phyloP scores from a whole-genome alignment of 2,797 vertebrate species.

The Emydoidea blandingii region DNA sequence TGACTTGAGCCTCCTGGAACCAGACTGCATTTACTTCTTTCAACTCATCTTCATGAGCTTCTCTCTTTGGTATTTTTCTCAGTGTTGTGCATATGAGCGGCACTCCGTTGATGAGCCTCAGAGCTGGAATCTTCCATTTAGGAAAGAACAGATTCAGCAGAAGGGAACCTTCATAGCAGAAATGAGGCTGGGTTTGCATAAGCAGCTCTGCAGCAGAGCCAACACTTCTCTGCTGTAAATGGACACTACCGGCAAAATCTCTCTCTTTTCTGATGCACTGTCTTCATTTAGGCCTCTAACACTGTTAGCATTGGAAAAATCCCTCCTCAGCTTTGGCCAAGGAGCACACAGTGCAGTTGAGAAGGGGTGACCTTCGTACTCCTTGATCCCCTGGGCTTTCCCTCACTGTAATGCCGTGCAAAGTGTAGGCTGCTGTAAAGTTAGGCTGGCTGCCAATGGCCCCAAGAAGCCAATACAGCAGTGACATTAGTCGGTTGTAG shows the following conservation, averaged over 20 bases:
- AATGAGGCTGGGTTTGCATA: not conserved
- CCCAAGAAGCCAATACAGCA: not conserved
- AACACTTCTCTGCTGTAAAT: not conserved
- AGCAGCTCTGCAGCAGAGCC: not conserved
- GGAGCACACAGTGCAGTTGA: not conserved
- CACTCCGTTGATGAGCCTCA: not conserved
- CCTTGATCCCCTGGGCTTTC: not conserved
- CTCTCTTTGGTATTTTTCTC: not conserved
- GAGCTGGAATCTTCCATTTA: not conserved
- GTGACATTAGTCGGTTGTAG: not conserved
- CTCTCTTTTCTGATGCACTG: not conserved
- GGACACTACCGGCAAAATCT: fast-evolving
- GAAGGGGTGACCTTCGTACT: not conserved
- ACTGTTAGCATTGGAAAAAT: not conserved
- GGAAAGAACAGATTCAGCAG: not conserved
- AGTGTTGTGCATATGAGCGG: not conserved
- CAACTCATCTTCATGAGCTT: not conserved
- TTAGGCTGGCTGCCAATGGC: not conserved
- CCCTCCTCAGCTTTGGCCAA: not conserved
- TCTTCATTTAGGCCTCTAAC: not conserved
- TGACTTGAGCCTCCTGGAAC: not conserved
- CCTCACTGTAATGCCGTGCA: not conserved
- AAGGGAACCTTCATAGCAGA: not conserved
- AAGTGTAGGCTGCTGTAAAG: not conserved
- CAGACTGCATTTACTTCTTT: not conserved